Percentiles rank a stretch among this genome's conserved stretches.
phyloP scores from a whole-genome alignment of 2,113 vertebrate genomes.

The Engraulis encrasicolus region DNA sequence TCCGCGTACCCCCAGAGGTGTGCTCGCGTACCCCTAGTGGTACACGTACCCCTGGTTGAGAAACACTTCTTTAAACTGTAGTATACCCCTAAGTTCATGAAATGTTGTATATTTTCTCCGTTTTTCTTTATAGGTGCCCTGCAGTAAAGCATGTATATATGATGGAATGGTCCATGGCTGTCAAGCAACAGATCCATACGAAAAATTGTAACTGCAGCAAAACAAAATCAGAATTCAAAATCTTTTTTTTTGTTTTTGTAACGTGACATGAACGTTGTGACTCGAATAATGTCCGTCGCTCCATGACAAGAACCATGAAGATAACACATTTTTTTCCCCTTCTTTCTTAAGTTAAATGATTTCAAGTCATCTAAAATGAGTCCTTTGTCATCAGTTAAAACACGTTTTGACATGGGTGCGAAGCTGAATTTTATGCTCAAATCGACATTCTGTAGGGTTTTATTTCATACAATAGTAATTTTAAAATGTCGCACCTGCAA shows the following conservation, averaged over 20 bases:
- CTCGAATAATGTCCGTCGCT: too few relatives aligned
- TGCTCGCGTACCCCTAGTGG: too few relatives aligned
- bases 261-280: too few relatives aligned
- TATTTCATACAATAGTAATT: not conserved
- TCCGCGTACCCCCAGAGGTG: too few relatives aligned
- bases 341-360: too few relatives aligned
- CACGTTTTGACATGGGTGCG: not conserved
- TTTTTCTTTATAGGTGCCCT: constrained; percentile 37
- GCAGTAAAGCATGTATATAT: constrained; percentile 28
- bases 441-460: not conserved
- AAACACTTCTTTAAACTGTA: too few relatives aligned
- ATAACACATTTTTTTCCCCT: too few relatives aligned
- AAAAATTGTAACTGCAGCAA: not conserved
- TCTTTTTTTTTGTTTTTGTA: too few relatives aligned
- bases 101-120: not conserved
- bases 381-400: not conserved
- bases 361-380: not conserved
- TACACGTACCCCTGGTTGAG: too few relatives aligned
- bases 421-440: not conserved
- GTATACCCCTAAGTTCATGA: not conserved
- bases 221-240: too few relatives aligned
- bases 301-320: too few relatives aligned
- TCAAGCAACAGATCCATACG: not conserved
- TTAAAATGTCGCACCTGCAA: not conserved
- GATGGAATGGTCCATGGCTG: not conserved